Percentiles rank a stretch among this genome's conserved stretches.
Conservation (phyloP, 2,797 vertebrate genomes). For the Alcedo atthis region DNA sequence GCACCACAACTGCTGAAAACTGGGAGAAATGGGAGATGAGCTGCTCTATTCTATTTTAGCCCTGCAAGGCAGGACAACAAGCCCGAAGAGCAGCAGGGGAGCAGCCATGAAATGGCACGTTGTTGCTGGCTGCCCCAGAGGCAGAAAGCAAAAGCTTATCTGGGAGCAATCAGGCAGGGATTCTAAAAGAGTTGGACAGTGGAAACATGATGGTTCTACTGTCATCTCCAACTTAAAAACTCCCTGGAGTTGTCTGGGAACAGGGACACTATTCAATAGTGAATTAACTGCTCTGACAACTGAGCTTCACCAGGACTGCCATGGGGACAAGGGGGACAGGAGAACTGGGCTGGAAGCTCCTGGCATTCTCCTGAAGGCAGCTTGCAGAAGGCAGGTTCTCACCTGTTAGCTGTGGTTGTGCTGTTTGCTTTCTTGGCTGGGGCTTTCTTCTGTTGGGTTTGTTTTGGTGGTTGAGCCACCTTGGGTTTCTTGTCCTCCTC, state of each 20-base stretch:
- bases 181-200: background rate
- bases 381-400: background rate
- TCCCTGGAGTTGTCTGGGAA: slow-evolving; percentile 16
- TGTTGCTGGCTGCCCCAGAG: background rate
- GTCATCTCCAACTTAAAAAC: slow-evolving; percentile 23
- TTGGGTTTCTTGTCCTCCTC: slow-evolving; percentile 93
- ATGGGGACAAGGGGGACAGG: rapidly evolving
- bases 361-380: background rate
- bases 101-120: background rate
- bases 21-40: slow-evolving; percentile 5
- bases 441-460: slow-evolving; percentile 81
- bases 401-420: slow-evolving; percentile 84
- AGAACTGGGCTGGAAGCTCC: background rate
- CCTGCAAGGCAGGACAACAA: background rate
- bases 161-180: slow-evolving; percentile 7
- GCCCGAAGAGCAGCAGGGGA: background rate
- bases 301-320: background rate
- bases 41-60: slow-evolving; percentile 14
- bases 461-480: slow-evolving; percentile 83
- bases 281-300: background rate
- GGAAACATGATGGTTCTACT: background rate
- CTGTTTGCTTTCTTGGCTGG: slow-evolving; percentile 92
- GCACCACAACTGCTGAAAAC: background rate
- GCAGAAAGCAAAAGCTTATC: slow-evolving; percentile 39
- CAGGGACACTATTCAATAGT: background rate